Evolutionary conservation across 92 coral and sea anemone species (phyloP).

Genomic region (Siderastrea siderea): DNA sequence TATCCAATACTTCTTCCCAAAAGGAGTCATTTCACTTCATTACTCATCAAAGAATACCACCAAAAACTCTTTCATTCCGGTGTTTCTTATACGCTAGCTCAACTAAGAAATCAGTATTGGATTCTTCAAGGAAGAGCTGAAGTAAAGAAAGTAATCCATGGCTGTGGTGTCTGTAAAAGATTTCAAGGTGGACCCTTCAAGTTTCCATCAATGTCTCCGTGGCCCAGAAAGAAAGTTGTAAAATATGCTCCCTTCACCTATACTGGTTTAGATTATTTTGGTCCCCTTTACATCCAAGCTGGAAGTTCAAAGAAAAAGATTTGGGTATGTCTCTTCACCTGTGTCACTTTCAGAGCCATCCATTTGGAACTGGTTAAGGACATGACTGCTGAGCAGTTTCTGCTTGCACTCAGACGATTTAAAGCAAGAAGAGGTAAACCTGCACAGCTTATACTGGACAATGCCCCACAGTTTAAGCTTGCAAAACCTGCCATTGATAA

Average conservation of each 20-base stretch:
- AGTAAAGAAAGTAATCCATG: no score
- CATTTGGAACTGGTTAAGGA: constrained; percentile 9
- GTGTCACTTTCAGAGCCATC: constrained; percentile 15
- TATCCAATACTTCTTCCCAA: no score
- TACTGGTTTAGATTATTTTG: neutral
- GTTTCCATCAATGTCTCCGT: constrained; percentile 20
- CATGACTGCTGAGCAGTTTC: constrained; percentile 10
- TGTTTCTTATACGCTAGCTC: no score
- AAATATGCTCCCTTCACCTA: constrained; percentile 6
- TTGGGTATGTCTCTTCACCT: constrained; percentile 17
- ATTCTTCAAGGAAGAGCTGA: no score
- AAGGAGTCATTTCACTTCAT: no score
- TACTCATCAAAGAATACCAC: no score
- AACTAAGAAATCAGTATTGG: no score
- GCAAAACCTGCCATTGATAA: constrained; percentile 8
- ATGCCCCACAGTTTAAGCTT: constrained; percentile 7
- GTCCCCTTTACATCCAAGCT: neutral
- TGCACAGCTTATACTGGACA: neutral
- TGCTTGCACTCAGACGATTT: constrained; percentile 6
- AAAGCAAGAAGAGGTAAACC: neutral
- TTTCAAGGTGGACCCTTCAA: constrained; percentile 27
- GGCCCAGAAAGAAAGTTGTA: constrained; percentile 9
- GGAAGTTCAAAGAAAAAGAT: constrained; percentile 12
- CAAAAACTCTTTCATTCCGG: no score
- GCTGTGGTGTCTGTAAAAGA: constrained; percentile 7